Percentiles rank a stretch among this genome's conserved stretches.
phyloP scores from a whole-genome alignment of 2,888 invertebrate species.

The Cremastinae sp. region DNA sequence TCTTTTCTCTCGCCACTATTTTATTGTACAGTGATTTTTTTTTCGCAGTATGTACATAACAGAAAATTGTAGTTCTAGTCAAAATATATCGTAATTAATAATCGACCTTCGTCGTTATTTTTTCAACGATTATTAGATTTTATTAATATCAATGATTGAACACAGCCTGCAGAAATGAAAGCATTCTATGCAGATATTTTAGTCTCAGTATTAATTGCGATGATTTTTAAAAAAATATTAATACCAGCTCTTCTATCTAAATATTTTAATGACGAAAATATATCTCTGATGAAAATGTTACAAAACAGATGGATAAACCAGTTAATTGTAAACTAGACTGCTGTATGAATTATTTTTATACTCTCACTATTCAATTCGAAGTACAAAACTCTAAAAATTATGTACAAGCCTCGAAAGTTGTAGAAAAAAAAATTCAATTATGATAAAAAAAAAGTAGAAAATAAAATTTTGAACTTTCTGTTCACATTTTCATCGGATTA shows the following conservation, averaged over 20 bases:
- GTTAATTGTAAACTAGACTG: too few species aligned
- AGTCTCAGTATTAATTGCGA: not conserved
- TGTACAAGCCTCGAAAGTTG: slow-evolving; percentile 1
- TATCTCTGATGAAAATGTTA: not conserved
- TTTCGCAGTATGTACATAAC: slow-evolving; percentile 58
- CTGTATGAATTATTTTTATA: too few species aligned
- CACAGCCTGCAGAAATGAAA: slow-evolving; percentile 33
- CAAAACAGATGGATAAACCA: too few species aligned
- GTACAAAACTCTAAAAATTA: slow-evolving; percentile 9
- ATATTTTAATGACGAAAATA: not conserved
- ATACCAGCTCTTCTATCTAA: not conserved
- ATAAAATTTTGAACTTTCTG: slow-evolving; percentile 2
- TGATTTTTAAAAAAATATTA: slow-evolving; percentile 15
- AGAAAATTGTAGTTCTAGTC: slow-evolving; percentile 35
- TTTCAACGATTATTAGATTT: slow-evolving; percentile 25
- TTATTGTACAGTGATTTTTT: slow-evolving; percentile 20
- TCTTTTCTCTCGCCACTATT: slow-evolving; percentile 27
- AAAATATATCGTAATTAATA: slow-evolving; percentile 34
- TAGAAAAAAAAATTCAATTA: not conserved
- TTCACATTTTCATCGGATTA: not conserved
- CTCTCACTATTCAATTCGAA: not conserved
- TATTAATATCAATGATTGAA: slow-evolving; percentile 30
- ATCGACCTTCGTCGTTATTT: slow-evolving; percentile 18
- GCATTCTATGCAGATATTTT: not conserved
- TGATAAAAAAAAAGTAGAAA: not conserved